Conservation (phyloP, 2,113 vertebrate species). For the Eleginops maclovinus region DNA sequence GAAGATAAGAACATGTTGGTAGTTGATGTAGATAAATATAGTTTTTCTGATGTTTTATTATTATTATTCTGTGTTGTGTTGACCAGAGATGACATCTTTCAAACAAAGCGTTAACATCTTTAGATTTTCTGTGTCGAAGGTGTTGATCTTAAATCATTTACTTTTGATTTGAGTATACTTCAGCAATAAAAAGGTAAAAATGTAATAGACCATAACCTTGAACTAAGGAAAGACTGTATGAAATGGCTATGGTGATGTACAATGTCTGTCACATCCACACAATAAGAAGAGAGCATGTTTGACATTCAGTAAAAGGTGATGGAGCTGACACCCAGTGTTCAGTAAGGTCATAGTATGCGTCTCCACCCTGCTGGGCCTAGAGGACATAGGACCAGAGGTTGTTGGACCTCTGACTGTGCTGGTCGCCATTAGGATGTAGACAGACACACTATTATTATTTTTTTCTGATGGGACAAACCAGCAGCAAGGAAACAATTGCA, state of each 20-base stretch:
- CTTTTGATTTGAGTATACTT: not conserved
- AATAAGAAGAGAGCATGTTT: not conserved
- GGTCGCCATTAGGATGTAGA: constrained; percentile 38
- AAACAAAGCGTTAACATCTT: not conserved
- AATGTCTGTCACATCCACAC: not conserved
- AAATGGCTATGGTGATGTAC: not conserved
- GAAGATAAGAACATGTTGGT: not conserved
- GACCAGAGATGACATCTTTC: not conserved
- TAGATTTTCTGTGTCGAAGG: not conserved
- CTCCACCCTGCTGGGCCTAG: constrained; percentile 7
- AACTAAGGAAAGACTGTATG: not conserved
- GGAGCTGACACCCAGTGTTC: not conserved
- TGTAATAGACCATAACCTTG: not conserved
- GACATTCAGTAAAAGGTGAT: constrained; percentile 38
- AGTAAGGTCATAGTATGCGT: constrained; percentile 3
- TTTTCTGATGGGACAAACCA: constrained; percentile 3
- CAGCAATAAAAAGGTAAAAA: not conserved
- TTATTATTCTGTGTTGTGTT: not conserved
- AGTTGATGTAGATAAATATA: not conserved
- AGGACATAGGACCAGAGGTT: constrained; percentile 14
- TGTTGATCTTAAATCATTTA: no score
- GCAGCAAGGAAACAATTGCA: not conserved
- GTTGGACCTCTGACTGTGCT: not conserved
- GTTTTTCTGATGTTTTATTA: not conserved
- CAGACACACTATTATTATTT: constrained; percentile 8